A percentile compares a stretch with the other conserved stretches of the same genome.
phyloP scores from a whole-genome alignment of 1,140 invertebrate species.

The Frieseomelitta varia region DNA sequence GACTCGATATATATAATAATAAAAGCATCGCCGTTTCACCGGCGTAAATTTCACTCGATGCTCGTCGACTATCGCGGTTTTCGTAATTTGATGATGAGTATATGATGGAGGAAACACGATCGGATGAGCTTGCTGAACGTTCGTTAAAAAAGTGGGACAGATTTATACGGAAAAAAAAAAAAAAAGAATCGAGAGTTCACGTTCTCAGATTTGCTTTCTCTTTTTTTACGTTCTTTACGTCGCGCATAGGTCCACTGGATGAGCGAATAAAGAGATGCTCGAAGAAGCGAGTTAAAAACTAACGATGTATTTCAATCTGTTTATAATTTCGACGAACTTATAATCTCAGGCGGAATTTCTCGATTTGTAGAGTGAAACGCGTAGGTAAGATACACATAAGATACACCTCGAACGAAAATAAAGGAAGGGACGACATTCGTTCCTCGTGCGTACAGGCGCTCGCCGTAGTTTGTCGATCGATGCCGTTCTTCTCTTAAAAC shows the following conservation, averaged over 20 bases:
- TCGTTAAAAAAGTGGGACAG: background rate
- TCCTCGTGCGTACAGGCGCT: background rate
- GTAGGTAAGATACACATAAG: no score
- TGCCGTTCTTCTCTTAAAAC: slow-evolving; percentile 41
- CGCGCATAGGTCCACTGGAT: background rate
- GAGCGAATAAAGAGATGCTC: background rate
- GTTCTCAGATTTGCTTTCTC: background rate
- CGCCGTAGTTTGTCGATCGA: slow-evolving; percentile 49
- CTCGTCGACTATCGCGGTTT: no score
- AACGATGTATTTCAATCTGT: slow-evolving; percentile 11
- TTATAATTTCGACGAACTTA: no score
- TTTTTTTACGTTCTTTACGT: background rate
- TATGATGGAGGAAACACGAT: no score
- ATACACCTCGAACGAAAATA: background rate
- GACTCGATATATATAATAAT: background rate
- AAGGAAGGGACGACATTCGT: background rate
- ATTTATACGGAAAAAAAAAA: no score
- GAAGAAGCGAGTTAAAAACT: background rate
- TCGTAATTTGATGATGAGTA: no score
- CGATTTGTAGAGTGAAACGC: no score
- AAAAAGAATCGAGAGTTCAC: no score
- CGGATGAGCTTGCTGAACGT: background rate
- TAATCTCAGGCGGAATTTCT: no score
- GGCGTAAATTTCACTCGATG: background rate
- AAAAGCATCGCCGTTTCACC: background rate